phyloP scores from a whole-genome alignment of 2,888 invertebrate genomes.

The Embidobia sp. region DNA sequence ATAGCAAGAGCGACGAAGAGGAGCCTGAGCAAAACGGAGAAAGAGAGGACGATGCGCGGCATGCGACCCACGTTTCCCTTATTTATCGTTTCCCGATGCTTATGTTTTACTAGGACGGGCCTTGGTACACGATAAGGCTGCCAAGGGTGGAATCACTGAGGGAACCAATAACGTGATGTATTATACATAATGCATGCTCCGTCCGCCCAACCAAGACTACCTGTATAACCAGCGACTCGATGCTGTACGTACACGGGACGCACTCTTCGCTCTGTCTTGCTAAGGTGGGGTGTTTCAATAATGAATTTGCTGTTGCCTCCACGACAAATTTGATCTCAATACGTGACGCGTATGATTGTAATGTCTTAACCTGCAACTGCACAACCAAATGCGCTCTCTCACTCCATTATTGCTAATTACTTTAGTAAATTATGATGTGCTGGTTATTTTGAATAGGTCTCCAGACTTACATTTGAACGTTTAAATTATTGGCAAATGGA shows the following conservation, averaged over 20 bases:
- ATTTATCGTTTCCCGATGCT: slow-evolving; percentile 82
- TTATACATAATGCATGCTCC: slow-evolving; percentile 81
- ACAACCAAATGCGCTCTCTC: neutral
- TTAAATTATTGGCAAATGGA: no score
- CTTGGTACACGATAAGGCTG: slow-evolving; percentile 79
- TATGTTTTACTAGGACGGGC: slow-evolving; percentile 81
- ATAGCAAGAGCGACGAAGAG: slow-evolving; percentile 21
- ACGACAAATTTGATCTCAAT: slow-evolving; percentile 76
- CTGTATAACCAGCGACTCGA: slow-evolving; percentile 62
- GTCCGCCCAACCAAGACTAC: slow-evolving; percentile 71
- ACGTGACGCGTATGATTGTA: slow-evolving; percentile 31
- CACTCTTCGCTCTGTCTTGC: slow-evolving; percentile 51
- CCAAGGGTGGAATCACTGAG: slow-evolving; percentile 81
- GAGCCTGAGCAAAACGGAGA: slow-evolving; percentile 11
- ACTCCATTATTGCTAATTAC: no score
- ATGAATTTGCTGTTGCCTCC: slow-evolving; percentile 71
- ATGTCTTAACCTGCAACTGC: slow-evolving; percentile 9
- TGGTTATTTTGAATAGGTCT: no score
- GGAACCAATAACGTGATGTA: slow-evolving; percentile 82
- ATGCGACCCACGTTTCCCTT: slow-evolving; percentile 81
- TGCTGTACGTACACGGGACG: slow-evolving; percentile 53
- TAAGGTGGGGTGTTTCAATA: slow-evolving; percentile 70
- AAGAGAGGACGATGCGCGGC: slow-evolving; percentile 66
- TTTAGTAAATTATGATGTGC: no score
- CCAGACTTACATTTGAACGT: no score